Evolutionary conservation across 1,140 invertebrate genomes (phyloP).

Genomic region (Cydia pomonella): DNA sequence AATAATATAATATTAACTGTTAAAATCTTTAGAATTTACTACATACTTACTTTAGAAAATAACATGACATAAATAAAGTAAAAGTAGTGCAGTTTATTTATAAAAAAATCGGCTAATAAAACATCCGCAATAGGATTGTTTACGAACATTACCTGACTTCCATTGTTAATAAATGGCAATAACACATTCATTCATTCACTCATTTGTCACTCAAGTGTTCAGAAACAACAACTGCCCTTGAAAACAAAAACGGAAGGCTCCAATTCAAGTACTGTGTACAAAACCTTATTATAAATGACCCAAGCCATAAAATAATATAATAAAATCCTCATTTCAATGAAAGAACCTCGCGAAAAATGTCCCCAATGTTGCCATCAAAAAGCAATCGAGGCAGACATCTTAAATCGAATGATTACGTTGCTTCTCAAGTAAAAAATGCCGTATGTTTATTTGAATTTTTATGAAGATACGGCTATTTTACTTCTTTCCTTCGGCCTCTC

Average conservation of each 20-base stretch:
- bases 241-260: neutral
- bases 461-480: neutral
- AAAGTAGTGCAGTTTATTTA: no score
- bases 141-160: no score
- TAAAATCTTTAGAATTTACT: no score
- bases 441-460: neutral
- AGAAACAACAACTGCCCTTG: no score
- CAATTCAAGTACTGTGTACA: neutral
- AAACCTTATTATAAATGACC: neutral
- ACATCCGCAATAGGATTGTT: no score
- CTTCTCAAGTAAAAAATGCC: neutral
- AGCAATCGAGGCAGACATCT: slow-evolving; percentile 10
- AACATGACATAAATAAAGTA: no score
- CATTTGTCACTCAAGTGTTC: neutral
- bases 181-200: neutral
- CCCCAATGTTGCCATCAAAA: slow-evolving; percentile 22
- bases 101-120: no score
- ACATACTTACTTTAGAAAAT: no score
- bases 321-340: neutral
- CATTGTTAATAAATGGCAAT: neutral
- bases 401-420: slow-evolving; percentile 30
- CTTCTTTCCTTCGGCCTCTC: neutral
- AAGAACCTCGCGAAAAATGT: slow-evolving; percentile 3
- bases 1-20: no score
- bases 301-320: neutral